These are phyloP conservation scores for Coleophora flavipennella DNA, from an alignment of 2,888 invertebrate species.

Conservation along the genomic window DNA sequence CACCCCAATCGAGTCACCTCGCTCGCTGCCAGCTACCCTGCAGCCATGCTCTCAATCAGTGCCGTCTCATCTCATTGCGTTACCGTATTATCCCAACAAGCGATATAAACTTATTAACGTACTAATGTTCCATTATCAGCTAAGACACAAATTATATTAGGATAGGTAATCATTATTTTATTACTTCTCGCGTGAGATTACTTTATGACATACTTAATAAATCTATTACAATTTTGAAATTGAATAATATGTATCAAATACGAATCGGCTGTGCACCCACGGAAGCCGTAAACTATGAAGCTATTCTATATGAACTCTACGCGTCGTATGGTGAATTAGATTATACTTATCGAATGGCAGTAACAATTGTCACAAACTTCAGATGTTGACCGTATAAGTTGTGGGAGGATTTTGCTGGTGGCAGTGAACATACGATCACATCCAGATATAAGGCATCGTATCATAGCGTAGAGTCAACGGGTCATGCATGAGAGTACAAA, in stretches of 20 bases:
- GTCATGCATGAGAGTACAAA: conserved; percentile 28
- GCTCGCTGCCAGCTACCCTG: conserved; percentile 4
- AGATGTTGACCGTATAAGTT: conserved; percentile 27
- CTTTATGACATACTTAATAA: conserved; percentile 52
- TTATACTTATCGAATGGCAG: conserved; percentile 70
- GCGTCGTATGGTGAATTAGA: conserved; percentile 54
- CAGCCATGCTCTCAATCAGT: conserved; percentile 23
- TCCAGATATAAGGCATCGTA: conserved; percentile 57
- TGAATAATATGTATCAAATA: conserved; percentile 67
- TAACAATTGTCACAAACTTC: conserved; percentile 55
- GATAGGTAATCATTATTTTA: conserved; percentile 57
- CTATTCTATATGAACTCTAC: conserved; percentile 46
- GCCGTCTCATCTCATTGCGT: conserved; percentile 27
- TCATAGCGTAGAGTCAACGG: conserved; percentile 41
- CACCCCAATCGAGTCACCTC: conserved; percentile 1
- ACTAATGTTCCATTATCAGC: conserved; percentile 64
- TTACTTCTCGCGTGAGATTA: conserved; percentile 65
- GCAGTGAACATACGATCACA: conserved; percentile 22
- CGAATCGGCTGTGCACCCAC: conserved; percentile 66
- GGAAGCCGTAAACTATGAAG: conserved; percentile 58
- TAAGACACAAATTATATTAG: conserved; percentile 71
- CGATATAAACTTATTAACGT: conserved; percentile 65
- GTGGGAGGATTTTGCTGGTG: conserved; percentile 1
- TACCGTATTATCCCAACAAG: conserved; percentile 35
- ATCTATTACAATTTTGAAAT: conserved; percentile 69